Conservation (phyloP, 1,140 invertebrate species). For the Drosophila bifasciata region DNA sequence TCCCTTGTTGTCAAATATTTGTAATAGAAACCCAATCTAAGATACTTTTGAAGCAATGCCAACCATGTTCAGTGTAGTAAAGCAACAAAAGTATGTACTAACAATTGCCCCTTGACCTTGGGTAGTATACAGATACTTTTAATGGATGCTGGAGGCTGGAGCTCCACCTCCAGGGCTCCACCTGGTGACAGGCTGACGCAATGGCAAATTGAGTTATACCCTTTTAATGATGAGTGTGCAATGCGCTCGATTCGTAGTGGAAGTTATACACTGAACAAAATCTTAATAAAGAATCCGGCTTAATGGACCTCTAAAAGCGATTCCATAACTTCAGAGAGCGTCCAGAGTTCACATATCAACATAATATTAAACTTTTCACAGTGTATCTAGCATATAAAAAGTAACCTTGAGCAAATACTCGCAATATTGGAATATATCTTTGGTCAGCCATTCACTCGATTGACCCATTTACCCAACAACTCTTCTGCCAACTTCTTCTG, state of each 20-base stretch:
- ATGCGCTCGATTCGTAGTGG: background rate
- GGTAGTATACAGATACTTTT: constrained; percentile 51
- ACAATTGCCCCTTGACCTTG: constrained; percentile 73
- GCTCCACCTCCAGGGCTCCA: constrained; percentile 2
- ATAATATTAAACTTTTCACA: constrained; percentile 17
- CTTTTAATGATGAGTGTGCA: constrained; percentile 39
- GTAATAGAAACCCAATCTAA: too few relatives aligned
- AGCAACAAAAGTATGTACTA: constrained; percentile 19
- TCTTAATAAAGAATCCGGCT: too few relatives aligned
- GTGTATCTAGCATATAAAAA: constrained; percentile 25
- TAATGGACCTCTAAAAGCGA: too few relatives aligned
- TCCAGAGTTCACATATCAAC: too few relatives aligned
- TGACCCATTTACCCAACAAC: constrained; percentile 58
- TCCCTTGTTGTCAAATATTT: too few relatives aligned
- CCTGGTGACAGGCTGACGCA: constrained; percentile 27
- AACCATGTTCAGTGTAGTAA: constrained; percentile 12
- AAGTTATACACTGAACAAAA: background rate
- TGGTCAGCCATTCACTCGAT: constrained; percentile 3
- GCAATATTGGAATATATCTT: constrained; percentile 34
- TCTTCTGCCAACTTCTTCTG: background rate
- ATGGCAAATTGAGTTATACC: constrained; percentile 21
- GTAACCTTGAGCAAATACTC: background rate
- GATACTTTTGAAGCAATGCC: too few relatives aligned
- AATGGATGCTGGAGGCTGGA: constrained; percentile 29
- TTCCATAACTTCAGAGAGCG: too few relatives aligned